A percentile compares a stretch with the other conserved stretches of the same genome.
Evolutionary conservation across 2,797 vertebrate genomes (phyloP).

Genomic region (Tapera naevia): DNA sequence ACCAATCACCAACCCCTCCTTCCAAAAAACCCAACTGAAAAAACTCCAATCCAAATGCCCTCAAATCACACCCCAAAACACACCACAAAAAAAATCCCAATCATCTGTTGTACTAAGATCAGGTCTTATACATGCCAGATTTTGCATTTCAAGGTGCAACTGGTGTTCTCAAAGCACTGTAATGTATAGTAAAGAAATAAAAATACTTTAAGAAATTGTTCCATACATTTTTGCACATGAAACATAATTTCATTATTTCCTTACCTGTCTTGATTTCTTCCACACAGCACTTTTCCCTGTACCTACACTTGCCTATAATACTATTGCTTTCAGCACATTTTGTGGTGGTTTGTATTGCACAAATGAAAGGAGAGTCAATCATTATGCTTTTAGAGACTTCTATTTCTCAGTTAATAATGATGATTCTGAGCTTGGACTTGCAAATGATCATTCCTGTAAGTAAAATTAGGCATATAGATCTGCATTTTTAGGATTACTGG

Average conservation of each 20-base stretch:
- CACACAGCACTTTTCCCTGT: neutral
- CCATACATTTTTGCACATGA: neutral
- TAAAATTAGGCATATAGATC: slow-evolving; percentile 2
- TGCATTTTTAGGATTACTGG: neutral
- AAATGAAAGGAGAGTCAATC: slow-evolving; percentile 5
- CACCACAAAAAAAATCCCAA: neutral
- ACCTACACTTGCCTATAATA: neutral
- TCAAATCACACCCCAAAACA: neutral
- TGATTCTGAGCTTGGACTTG: neutral
- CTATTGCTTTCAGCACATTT: neutral
- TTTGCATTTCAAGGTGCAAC: neutral
- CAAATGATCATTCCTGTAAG: neutral
- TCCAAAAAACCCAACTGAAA: neutral
- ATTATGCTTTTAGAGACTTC: slow-evolving; percentile 1
- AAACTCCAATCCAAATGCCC: neutral
- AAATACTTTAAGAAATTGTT: neutral
- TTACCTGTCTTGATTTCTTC: neutral
- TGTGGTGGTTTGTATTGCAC: neutral
- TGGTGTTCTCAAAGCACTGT: neutral
- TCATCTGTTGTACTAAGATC: neutral
- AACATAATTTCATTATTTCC: neutral
- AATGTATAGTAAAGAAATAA: neutral
- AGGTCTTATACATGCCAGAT: neutral
- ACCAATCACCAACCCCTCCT: neutral
- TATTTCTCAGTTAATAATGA: neutral